Evolutionary conservation across 1,140 invertebrate genomes (phyloP), one percentile per base, ranked within the genome.

Genomic region (Babylonia areolata): DNA sequence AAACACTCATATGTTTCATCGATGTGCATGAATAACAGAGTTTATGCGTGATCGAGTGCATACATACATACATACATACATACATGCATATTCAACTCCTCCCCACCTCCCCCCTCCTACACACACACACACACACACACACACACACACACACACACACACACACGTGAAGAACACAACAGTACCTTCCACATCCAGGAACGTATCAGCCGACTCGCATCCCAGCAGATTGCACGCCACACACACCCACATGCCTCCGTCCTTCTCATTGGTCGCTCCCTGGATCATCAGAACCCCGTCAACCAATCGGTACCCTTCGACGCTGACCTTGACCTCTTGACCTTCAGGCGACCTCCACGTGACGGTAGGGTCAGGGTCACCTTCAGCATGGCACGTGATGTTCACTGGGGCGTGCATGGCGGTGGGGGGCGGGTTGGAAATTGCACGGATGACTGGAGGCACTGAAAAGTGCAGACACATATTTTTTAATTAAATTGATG

Each of bases 291-390:
- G 73, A 23, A 77, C 73, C 35, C 37, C 73, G 20, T 77, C 73
- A 15, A 77, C 73, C 73, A 77, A 40, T 40, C 73, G 3, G 37
- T 77, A 77, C 9, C 73, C 73, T 9, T 39, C 73, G 20, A 23
- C 73, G 73, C 37, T 77, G 73, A 12, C 37, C 73, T 77, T 40
- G 73, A 77, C 23, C 37, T 77, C 73, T 9, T 40, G 73, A 77
- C 73, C 73, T 77, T 39, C 73, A 17, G 73, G 73, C 28, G 73
- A 77, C 73, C 73, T 77, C 73, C 73, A 77, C 73, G 35, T 23
- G 73, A 77, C 3, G 33, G 39, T 37, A 40, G 73, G 73, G 73
- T 77, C 73, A 40, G 73, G 73, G 73, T 77, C 73, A 40, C 73
- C 73, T 28, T 28, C 17, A 20, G 37, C 73, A 9, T 33, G 20